These are phyloP conservation scores for Salvelinus sp. DNA, from an alignment of 2,113 vertebrate genomes.

Conservation along the genomic window DNA sequence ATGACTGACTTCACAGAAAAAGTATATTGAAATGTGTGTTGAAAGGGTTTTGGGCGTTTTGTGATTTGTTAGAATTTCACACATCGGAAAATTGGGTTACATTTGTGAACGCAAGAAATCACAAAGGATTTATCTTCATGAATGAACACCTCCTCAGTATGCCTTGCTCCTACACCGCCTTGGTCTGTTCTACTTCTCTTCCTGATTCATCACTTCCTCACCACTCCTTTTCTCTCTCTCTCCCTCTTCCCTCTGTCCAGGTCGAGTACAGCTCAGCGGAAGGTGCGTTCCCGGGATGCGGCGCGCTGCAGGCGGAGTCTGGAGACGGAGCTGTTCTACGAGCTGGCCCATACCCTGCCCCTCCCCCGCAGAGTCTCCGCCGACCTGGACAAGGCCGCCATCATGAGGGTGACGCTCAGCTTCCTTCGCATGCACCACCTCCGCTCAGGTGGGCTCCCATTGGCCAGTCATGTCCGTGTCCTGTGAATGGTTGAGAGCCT, in stretches of 20 bases:
- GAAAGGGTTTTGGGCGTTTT: no score
- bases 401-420: slow-evolving; percentile 88
- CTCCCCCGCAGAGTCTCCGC: slow-evolving; percentile 82
- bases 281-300: slow-evolving; percentile 86
- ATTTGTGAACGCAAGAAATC: no score
- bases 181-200: not conserved
- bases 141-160: no score
- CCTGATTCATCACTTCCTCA: not conserved
- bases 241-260: slow-evolving; percentile 51
- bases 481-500: no score
- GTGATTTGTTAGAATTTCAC: no score
- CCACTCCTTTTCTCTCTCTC: not conserved
- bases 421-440: slow-evolving; percentile 81
- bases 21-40: no score
- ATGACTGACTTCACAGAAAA: no score
- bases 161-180: not conserved
- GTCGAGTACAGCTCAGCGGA: slow-evolving; percentile 81
- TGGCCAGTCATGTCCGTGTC: not conserved
- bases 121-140: no score
- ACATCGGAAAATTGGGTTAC: no score
- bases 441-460: slow-evolving; percentile 61
- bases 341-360: slow-evolving; percentile 84
- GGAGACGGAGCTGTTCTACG: slow-evolving; percentile 88
- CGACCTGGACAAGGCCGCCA: slow-evolving; percentile 88
- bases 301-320: slow-evolving; percentile 84